These are phyloP conservation scores for Lateolabrax maculatus DNA, from an alignment of 2,797 vertebrate genomes.

Conservation along the genomic window DNA sequence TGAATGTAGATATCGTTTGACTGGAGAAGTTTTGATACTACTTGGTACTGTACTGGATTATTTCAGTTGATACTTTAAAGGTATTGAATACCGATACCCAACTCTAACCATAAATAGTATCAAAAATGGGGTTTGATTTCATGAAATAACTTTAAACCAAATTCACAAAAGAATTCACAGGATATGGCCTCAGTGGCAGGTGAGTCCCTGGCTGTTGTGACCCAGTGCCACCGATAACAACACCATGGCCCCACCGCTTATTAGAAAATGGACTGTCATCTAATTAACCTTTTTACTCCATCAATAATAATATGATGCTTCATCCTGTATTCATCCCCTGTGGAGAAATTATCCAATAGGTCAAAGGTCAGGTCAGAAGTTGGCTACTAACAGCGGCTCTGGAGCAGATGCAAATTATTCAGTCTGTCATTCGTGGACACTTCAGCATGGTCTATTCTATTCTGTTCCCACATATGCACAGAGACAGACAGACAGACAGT, in stretches of 20 bases:
- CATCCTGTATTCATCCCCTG: slow-evolving; percentile 21
- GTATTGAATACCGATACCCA: no score
- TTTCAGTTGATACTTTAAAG: no score
- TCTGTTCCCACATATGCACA: neutral
- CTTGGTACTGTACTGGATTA: no score
- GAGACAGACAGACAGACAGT: slow-evolving; percentile 4
- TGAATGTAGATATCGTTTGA: no score
- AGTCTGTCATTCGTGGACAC: slow-evolving; percentile 8
- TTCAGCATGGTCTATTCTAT: neutral
- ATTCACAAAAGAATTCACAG: neutral
- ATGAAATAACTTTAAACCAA: neutral
- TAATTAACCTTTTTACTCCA: slow-evolving; percentile 19
- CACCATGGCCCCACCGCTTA: neutral
- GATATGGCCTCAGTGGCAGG: neutral
- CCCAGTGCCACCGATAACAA: neutral
- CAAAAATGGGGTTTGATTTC: neutral
- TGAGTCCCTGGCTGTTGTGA: neutral
- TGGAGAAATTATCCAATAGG: slow-evolving; percentile 12
- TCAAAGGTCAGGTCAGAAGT: slow-evolving; percentile 43
- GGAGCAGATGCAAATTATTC: slow-evolving; percentile 21
- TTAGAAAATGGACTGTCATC: neutral
- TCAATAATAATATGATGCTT: slow-evolving; percentile 19
- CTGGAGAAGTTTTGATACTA: no score
- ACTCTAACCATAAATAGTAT: neutral
- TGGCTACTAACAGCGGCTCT: slow-evolving; percentile 1